These are phyloP conservation scores for Julus scandinavius DNA, from an alignment of 2,888 invertebrate species.

Conservation along the genomic window DNA sequence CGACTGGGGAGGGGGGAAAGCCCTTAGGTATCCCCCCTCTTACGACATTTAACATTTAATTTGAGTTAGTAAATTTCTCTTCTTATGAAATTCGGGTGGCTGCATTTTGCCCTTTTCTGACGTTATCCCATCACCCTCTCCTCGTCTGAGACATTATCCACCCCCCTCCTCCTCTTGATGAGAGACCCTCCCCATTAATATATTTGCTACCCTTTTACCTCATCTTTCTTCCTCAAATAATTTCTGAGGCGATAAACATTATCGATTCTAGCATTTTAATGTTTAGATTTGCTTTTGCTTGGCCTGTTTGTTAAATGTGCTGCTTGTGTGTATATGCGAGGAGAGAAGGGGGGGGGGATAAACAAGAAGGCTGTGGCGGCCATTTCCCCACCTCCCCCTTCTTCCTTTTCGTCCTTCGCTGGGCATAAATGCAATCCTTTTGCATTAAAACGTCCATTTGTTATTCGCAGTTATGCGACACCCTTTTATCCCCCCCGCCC, in stretches of 20 bases:
- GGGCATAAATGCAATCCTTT: slow-evolving; percentile 25
- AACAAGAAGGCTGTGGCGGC: neutral
- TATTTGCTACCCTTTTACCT: slow-evolving; percentile 45
- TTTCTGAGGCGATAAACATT: slow-evolving; percentile 45
- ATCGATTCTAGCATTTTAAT: slow-evolving; percentile 35
- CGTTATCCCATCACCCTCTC: neutral
- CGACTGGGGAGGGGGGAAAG: neutral
- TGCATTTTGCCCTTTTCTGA: neutral
- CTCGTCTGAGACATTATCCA: neutral
- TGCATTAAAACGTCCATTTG: slow-evolving; percentile 30
- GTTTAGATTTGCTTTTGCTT: slow-evolving; percentile 45
- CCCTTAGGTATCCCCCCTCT: too few relatives aligned
- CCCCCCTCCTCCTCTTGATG: neutral
- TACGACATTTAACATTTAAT: too few relatives aligned
- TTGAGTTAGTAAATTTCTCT: too few relatives aligned
- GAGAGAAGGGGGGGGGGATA: neutral
- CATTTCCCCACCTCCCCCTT: neutral
- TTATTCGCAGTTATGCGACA: slow-evolving; percentile 24
- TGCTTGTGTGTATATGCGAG: too few relatives aligned
- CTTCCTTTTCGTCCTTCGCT: slow-evolving; percentile 31
- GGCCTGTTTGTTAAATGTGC: slow-evolving; percentile 48
- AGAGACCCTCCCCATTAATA: neutral
- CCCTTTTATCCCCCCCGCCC: neutral
- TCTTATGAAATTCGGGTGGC: too few relatives aligned
- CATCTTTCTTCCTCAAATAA: slow-evolving; percentile 46